Evolutionary conservation across 2,888 invertebrate genomes (phyloP), one percentile per base, ranked within the genome.

Genomic region (Lasiommata megera): DNA sequence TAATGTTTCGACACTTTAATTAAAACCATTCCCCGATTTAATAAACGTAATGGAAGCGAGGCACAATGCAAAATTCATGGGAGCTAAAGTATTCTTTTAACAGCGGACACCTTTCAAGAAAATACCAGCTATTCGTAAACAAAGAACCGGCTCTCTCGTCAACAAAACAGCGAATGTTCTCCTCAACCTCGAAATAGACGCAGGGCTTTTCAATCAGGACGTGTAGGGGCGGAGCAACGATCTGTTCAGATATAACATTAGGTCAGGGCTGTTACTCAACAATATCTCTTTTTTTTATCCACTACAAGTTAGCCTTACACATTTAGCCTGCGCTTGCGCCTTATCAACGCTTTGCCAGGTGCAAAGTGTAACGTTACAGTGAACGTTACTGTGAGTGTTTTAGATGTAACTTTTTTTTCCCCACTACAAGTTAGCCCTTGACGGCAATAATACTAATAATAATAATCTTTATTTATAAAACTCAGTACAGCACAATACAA

Each of bases 141-240:
- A 86, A 85, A 85, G 79, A 67, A 75, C 58, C 69, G 69, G 68
- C 71, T 77, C 73, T 78, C 79, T 80, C 67, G 68, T 68, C 70
- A 31, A 76, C 76, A 79, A 85, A 82, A 80, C 72, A 71, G 67
- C 36, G 77, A 80, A 84, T 76, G 80, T 82, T 81, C 84, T 80
- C 75, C 73, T 69, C 73, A 77, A 79, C 77, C 78, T 67, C 74
- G 69, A 81, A 87, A 84, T 82, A 81, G 77, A 76, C 82, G 84
- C 84, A 87, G 84, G 80, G 80, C 83, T 87, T 86, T 87, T 84
- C 88, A 88, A 88, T 88, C 88, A 84, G 80, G 77, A 75, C 80
- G 77, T 79, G 79, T 79, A 80, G 81, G 82, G 86, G 84, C 80
- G 75, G 80, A 79, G 83, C 87, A 84, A 84, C 86, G 84, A 88